A percentile compares a stretch with the other conserved stretches of the same genome.
These are phyloP conservation scores for Rhopalosiphum maidis DNA, from an alignment of 1,140 invertebrate species.

Conservation along the genomic window DNA sequence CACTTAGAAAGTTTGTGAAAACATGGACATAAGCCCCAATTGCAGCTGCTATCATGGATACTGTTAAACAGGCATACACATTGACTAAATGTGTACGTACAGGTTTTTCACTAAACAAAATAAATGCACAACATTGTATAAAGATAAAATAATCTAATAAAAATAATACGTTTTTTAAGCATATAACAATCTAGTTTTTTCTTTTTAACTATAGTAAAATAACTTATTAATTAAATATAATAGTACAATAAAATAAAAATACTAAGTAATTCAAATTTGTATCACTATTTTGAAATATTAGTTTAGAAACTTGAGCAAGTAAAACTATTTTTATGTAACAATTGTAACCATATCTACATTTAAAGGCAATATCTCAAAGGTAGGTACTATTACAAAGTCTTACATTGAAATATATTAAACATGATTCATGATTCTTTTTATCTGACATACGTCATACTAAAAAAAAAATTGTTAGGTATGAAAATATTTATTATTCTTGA, in stretches of 20 bases:
- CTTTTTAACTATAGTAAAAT: not conserved
- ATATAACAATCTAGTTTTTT: not conserved
- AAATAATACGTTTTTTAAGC: not conserved
- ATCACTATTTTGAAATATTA: too few species aligned
- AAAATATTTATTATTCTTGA: not conserved
- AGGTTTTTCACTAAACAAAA: conserved; percentile 72
- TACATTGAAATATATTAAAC: not conserved
- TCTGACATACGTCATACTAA: not conserved
- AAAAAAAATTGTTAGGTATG: not conserved
- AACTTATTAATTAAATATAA: too few species aligned
- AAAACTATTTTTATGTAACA: not conserved
- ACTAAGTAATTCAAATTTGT: too few species aligned
- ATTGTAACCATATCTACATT: not conserved
- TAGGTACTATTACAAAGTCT: not conserved
- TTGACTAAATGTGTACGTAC: conserved; percentile 90
- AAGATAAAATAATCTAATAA: not conserved
- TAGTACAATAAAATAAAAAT: too few species aligned
- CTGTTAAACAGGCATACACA: conserved; percentile 89
- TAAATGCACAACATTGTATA: not conserved
- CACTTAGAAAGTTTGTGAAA: conserved; percentile 68
- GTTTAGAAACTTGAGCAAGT: too few species aligned
- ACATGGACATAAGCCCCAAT: conserved; percentile 82
- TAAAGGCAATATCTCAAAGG: too few species aligned
- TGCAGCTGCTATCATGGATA: conserved; percentile 81
- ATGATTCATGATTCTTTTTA: not conserved